Conservation (phyloP, 2,113 vertebrate species). For the Nesogale talazaci region DNA sequence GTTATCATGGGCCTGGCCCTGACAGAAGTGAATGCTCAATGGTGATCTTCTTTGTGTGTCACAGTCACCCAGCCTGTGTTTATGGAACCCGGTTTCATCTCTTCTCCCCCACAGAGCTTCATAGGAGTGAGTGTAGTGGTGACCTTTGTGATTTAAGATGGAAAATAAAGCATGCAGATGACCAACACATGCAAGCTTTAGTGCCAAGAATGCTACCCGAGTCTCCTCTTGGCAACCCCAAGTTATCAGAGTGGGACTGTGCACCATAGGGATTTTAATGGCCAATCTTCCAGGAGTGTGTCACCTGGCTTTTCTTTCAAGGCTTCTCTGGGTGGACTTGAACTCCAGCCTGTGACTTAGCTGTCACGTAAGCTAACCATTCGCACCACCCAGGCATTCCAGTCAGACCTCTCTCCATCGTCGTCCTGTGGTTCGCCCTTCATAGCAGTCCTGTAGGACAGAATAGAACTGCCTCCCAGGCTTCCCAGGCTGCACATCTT, state of each 20-base stretch:
- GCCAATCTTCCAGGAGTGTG: neutral
- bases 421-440: neutral
- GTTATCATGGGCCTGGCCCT: neutral
- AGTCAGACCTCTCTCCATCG: neutral
- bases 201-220: slow-evolving; percentile 27
- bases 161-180: neutral
- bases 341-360: neutral
- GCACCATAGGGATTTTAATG: neutral
- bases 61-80: neutral
- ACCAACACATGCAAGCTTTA: neutral
- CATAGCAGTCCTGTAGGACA: neutral
- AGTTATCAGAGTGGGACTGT: neutral
- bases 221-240: neutral
- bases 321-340: neutral
- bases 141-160: slow-evolving; percentile 4
- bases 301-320: neutral
- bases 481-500: neutral
- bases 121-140: neutral
- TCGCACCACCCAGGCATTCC: neutral
- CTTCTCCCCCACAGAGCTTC: neutral
- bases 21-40: neutral
- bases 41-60: neutral
- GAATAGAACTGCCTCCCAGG: neutral
- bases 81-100: neutral
- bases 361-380: neutral